A percentile compares a stretch with the other conserved stretches of the same genome.
Conservation (phyloP, 2,888 invertebrate species). For the Timandra comae region DNA sequence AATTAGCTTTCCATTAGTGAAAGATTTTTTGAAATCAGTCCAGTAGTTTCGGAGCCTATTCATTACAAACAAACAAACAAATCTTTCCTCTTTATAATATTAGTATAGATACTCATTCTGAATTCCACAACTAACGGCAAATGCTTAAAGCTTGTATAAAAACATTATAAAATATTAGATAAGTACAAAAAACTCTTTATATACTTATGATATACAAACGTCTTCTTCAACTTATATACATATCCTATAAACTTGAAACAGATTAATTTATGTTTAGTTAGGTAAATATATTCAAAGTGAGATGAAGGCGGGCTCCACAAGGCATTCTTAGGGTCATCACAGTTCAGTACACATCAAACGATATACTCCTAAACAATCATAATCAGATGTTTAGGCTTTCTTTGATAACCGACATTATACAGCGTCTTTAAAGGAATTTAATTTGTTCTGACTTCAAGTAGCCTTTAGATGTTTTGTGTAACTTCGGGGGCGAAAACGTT, state of each 20-base stretch:
- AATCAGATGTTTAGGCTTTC: constrained; percentile 66
- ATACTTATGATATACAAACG: neutral
- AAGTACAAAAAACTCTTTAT: too few species aligned
- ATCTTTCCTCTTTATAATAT: too few species aligned
- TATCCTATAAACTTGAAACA: neutral
- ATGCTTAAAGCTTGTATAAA: too few species aligned
- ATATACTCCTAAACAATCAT: constrained; percentile 45
- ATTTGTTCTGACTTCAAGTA: constrained; percentile 57
- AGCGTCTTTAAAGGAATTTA: constrained; percentile 64
- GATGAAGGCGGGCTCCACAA: constrained; percentile 37
- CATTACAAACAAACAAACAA: too few species aligned
- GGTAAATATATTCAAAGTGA: constrained; percentile 24
- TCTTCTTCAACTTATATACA: neutral
- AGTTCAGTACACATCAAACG: constrained; percentile 59
- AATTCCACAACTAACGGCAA: too few species aligned
- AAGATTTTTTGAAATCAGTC: too few species aligned
- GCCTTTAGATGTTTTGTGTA: constrained; percentile 17
- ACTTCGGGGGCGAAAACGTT: too few species aligned
- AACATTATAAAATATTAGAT: too few species aligned
- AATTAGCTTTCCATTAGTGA: too few species aligned
- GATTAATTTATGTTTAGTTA: constrained; percentile 2
- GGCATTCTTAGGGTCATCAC: constrained; percentile 61
- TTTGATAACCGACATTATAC: constrained; percentile 69
- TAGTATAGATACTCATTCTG: too few species aligned
- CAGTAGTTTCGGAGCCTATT: too few species aligned